These are phyloP conservation scores for Metellina segmentata DNA, from an alignment of 2,888 invertebrate genomes.

Conservation along the genomic window DNA sequence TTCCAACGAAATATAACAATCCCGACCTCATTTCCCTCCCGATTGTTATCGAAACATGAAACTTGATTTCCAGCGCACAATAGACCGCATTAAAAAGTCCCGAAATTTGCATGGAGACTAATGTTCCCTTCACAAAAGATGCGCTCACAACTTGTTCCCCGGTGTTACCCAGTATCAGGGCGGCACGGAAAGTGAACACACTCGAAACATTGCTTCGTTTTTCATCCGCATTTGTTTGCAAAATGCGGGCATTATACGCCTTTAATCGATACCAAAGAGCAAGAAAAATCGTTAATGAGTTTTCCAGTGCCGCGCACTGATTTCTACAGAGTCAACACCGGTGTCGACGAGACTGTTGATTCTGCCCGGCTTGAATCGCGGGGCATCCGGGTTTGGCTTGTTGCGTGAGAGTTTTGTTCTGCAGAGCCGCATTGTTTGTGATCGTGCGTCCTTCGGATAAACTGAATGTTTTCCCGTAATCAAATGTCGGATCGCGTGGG, in stretches of 20 bases:
- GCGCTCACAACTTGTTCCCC: slow-evolving; percentile 15
- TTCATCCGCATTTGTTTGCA: neutral
- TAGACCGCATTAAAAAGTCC: neutral
- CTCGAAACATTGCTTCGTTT: neutral
- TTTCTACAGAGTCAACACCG: slow-evolving; percentile 59
- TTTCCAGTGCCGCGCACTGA: slow-evolving; percentile 55
- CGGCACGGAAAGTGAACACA: neutral
- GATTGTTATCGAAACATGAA: neutral
- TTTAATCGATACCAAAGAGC: slow-evolving; percentile 25
- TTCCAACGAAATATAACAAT: neutral
- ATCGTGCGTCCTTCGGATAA: neutral
- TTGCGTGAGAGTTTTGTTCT: slow-evolving; percentile 17
- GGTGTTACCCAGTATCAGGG: slow-evolving; percentile 23
- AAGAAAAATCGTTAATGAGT: slow-evolving; percentile 42
- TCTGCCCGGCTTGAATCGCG: neutral
- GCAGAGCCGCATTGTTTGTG: neutral
- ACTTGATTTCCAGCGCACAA: too few relatives aligned
- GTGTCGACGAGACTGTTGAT: slow-evolving; percentile 9
- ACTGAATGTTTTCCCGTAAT: slow-evolving; percentile 18
- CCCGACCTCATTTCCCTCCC: neutral
- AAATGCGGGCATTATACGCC: slow-evolving; percentile 10
- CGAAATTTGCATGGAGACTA: neutral
- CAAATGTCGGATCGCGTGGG: slow-evolving; percentile 35
- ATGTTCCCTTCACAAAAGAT: slow-evolving; percentile 23
- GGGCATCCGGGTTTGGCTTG: neutral